Conservation (phyloP, 2,113 vertebrate genomes). For the Arothron firmamentum region DNA sequence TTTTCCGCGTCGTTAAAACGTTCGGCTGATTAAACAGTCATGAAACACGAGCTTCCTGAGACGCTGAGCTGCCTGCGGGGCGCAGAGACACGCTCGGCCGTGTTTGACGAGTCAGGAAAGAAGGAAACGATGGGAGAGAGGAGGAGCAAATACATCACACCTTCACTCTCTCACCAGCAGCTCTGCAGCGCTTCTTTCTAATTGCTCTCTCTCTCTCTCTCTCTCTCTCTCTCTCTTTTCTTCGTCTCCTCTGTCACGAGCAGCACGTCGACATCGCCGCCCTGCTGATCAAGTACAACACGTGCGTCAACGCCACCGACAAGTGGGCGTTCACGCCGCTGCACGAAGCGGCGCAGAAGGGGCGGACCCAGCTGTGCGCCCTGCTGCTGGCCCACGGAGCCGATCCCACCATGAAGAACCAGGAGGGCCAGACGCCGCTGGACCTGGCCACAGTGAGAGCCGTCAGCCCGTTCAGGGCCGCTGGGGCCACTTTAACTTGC, state of each 20-base stretch:
- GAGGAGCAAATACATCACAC: too few species aligned
- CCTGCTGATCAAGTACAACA: constrained; percentile 80
- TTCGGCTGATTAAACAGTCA: constrained; percentile 20
- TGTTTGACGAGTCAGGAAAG: background rate
- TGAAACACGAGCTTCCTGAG: constrained; percentile 49
- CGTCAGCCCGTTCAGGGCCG: too few species aligned
- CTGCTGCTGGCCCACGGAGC: constrained; percentile 79
- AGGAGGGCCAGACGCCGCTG: constrained; percentile 79
- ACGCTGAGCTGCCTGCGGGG: constrained; percentile 43
- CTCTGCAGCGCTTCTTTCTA: too few species aligned
- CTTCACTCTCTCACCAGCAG: too few species aligned
- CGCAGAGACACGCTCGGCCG: constrained; percentile 20
- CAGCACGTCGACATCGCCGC: constrained; percentile 84
- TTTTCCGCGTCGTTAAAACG: too few species aligned
- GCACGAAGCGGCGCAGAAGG: constrained; percentile 81
- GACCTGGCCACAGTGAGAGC: constrained; percentile 75
- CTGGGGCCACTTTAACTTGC: background rate
- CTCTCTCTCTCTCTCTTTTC: too few species aligned
- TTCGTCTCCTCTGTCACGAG: too few species aligned
- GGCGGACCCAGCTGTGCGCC: constrained; percentile 80
- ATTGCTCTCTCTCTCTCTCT: too few species aligned
- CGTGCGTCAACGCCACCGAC: constrained; percentile 80
- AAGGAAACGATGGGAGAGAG: too few species aligned
- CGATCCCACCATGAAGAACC: constrained; percentile 82
- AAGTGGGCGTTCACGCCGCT: constrained; percentile 82